These are phyloP conservation scores for Chrysogorgia sp. DNA, from an alignment of 92 coral and sea anemone genomes.

Conservation along the genomic window DNA sequence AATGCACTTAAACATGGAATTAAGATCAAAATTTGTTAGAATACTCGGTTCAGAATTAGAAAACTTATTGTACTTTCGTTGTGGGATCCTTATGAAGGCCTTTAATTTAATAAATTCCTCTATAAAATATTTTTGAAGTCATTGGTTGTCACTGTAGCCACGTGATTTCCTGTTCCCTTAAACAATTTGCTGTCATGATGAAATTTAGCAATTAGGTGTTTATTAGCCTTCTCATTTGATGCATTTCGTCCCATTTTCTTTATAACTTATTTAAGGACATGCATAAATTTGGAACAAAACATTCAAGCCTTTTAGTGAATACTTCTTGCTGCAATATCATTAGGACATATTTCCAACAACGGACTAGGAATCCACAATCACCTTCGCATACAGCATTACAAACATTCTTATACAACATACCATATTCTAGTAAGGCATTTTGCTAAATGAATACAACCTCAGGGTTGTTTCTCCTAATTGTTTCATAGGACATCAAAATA, in stretches of 20 bases:
- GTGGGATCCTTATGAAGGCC: background rate
- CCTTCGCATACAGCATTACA: conserved; percentile 8
- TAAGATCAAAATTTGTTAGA: conserved; percentile 5
- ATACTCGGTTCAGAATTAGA: conserved; percentile 1
- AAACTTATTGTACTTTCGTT: conserved; percentile 5
- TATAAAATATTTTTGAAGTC: conserved; percentile 17
- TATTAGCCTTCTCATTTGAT: background rate
- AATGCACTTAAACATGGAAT: conserved; percentile 19
- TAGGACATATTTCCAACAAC: conserved; percentile 73
- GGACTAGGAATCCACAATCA: conserved; percentile 5
- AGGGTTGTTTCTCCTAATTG: no score
- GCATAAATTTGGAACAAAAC: conserved; percentile 70
- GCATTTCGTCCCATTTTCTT: conserved; percentile 27
- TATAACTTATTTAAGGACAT: conserved; percentile 3
- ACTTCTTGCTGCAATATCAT: conserved; percentile 60
- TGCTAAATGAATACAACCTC: background rate
- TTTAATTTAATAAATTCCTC: background rate
- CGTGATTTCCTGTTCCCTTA: conserved; percentile 16
- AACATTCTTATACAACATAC: background rate
- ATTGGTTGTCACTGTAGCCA: conserved; percentile 5
- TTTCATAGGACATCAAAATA: no score
- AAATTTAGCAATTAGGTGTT: conserved; percentile 21
- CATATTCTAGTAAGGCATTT: background rate
- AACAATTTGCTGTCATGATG: conserved; percentile 18
- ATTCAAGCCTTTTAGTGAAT: conserved; percentile 69